phyloP scores from a whole-genome alignment of 2,113 vertebrate species.

The Lynx canadensis region DNA sequence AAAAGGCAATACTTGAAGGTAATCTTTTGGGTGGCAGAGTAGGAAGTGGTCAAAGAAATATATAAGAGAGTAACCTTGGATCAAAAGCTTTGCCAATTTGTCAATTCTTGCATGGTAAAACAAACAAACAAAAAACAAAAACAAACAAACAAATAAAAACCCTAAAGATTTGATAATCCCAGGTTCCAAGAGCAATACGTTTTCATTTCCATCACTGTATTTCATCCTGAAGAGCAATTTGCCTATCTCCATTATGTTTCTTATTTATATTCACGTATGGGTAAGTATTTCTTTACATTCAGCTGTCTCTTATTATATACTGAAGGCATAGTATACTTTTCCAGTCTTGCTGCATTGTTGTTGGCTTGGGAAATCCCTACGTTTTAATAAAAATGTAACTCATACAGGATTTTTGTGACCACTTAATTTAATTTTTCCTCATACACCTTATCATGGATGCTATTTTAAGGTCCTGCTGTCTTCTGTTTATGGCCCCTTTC shows the following conservation, averaged over 20 bases:
- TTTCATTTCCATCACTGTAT: background rate
- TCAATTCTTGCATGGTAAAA: slow-evolving; percentile 19
- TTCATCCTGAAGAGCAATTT: slow-evolving; percentile 26
- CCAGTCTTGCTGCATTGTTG: background rate
- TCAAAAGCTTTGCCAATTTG: slow-evolving; percentile 36
- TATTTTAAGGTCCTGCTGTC: background rate
- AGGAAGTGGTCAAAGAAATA: background rate
- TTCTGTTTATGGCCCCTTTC: background rate
- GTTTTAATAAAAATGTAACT: slow-evolving; percentile 37
- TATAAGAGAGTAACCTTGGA: background rate
- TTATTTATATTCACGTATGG: slow-evolving; percentile 44
- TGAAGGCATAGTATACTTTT: background rate
- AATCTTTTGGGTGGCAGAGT: background rate
- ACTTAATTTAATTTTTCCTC: slow-evolving; percentile 40
- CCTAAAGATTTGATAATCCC: slow-evolving; percentile 13
- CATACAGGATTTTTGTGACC: background rate
- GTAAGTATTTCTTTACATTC: slow-evolving; percentile 38
- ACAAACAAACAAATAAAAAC: background rate
- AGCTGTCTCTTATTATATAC: slow-evolving; percentile 32
- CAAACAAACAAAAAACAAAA: background rate
- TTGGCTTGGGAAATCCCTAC: background rate
- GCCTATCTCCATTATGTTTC: background rate
- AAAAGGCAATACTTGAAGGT: background rate
- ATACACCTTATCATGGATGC: background rate
- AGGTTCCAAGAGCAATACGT: background rate